Base-by-base conservation (phyloP, 1,140 invertebrate genomes). In the Anastrepha obliqua region DNA sequence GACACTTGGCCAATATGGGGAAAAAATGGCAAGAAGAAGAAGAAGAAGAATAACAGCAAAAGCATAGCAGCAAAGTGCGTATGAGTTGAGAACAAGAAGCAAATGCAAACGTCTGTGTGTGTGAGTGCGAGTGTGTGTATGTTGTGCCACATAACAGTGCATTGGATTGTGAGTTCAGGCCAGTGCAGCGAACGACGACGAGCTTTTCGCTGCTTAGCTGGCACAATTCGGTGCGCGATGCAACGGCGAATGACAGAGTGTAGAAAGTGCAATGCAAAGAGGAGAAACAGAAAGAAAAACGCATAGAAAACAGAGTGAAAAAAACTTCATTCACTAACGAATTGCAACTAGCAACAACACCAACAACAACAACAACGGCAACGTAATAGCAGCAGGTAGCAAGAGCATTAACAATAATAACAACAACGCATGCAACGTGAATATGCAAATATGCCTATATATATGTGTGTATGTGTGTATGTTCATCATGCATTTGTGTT, bases 71-170 rank as follows among this genome's bases (percentile, higher is more conserved):
- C 44, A 81, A 81, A 81, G 74, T 81, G 74, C 74, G 74, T 81
- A 81, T 2, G 47, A 81, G 74, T 55, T n/a, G 74, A 81, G 51
- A 81, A 9, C 8, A 29, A 55, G n/a, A 81, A 55, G 17, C 47
- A 51, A 58, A 55, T 11, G 74, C 55, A 17, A 81, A 20, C 20
- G 44, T 6, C 51, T 81, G 74, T n/a, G n/a, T 58, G 47, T 55
- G 44, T n/a, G 13, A 44, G 42, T 74, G 29, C 29, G 29, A 29
- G 39, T 74, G 13, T 47, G 44, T 67, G 29, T 15, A 20, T 67
- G 9, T 55, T 81, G 74, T 81, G 74, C 74, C 42, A 81, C 51
- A 81, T 81, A 81, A 81, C 74, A 47, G 74, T 81, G 74, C 74
- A 81, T 29, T 81, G 74, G n/a, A 17, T 74, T 81, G 74, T 47